Conservation (phyloP, 2,113 vertebrate genomes). For the Indicator maculatus region DNA sequence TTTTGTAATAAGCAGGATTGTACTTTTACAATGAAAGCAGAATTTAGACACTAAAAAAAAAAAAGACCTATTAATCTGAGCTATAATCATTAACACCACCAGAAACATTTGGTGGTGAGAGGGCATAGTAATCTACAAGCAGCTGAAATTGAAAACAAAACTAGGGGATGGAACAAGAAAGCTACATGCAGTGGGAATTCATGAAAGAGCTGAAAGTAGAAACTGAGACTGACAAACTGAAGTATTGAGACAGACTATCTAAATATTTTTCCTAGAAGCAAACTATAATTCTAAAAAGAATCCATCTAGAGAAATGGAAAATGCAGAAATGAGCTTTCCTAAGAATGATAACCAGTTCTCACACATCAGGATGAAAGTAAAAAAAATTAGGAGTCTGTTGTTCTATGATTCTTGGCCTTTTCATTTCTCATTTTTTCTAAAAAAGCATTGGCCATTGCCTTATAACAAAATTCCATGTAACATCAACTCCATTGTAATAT, state of each 20-base stretch:
- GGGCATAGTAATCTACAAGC: background rate
- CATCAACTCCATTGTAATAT: background rate
- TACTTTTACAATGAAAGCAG: background rate
- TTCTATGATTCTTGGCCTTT: background rate
- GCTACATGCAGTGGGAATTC: background rate
- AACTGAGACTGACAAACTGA: background rate
- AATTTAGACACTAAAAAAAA: background rate
- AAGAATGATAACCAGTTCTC: background rate
- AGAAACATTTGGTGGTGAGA: background rate
- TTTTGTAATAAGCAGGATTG: background rate
- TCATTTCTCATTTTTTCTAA: background rate
- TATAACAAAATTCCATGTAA: background rate
- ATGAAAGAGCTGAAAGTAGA: background rate
- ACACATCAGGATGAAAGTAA: background rate
- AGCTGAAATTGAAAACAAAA: background rate
- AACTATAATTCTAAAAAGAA: background rate
- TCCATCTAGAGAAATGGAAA: background rate
- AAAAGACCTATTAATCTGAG: background rate
- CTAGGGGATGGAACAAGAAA: background rate
- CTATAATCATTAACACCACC: background rate
- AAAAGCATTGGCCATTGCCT: background rate
- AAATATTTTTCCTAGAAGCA: conserved; percentile 6
- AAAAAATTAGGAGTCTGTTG: background rate
- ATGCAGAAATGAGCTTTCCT: background rate
- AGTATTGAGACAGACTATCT: background rate